These are phyloP conservation scores for Epirrita christyi DNA, from an alignment of 2,888 invertebrate genomes.

Conservation along the genomic window DNA sequence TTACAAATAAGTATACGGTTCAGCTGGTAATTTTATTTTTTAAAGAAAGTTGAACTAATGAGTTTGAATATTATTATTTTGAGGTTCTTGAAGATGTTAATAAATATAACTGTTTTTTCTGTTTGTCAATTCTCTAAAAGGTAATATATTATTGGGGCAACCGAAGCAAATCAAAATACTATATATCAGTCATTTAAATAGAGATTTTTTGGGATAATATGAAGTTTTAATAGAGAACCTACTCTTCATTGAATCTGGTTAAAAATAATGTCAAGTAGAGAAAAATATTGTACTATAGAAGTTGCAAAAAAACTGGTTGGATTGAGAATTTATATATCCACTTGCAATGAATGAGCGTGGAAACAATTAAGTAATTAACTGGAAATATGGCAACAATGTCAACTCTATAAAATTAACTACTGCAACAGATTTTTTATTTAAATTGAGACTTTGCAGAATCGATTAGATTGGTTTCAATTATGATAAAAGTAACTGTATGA, in stretches of 20 bases:
- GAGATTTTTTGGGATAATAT: too few relatives aligned
- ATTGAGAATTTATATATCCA: constrained; percentile 24
- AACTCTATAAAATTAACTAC: neutral
- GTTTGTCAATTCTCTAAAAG: too few relatives aligned
- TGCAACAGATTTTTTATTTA: constrained; percentile 4
- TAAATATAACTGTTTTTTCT: too few relatives aligned
- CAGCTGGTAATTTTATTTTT: constrained; percentile 5
- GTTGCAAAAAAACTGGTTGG: constrained; percentile 24
- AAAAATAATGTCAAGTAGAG: constrained; percentile 1
- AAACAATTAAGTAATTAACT: constrained; percentile 22
- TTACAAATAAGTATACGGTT: constrained; percentile 27
- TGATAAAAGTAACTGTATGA: too few relatives aligned
- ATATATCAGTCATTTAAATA: too few relatives aligned
- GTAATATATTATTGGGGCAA: too few relatives aligned
- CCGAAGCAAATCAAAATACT: too few relatives aligned
- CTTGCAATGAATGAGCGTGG: constrained; percentile 19
- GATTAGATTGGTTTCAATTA: neutral
- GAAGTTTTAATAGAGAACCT: neutral
- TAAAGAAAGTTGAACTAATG: constrained; percentile 10
- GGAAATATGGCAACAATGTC: constrained; percentile 12
- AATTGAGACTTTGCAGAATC: neutral
- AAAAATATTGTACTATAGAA: constrained; percentile 3
- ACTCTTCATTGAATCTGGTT: neutral
- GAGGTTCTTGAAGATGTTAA: too few relatives aligned
- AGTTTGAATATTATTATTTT: neutral